Evolutionary conservation across 2,888 invertebrate genomes (phyloP), one percentile per base, ranked within the genome.

Genomic region (Yponomeuta evonymella): DNA sequence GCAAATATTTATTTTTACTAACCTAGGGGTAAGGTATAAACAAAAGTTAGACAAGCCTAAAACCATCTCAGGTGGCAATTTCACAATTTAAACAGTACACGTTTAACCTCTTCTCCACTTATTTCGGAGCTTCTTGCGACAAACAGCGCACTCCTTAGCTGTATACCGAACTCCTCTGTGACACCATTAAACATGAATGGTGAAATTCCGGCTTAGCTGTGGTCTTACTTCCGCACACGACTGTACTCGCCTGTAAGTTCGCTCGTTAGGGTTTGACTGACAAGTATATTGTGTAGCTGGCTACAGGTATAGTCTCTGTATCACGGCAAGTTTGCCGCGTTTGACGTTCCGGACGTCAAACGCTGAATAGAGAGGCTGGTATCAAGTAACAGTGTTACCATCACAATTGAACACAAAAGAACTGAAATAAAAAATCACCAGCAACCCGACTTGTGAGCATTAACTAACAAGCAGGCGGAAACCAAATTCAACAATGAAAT

Each of bases 231-330:
- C 15, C 1, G 15, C 15, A 12, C 51, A 12, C 15, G 51, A 58
- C 51, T 15, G 51, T 58, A 58, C 51, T 58, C 15, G 15, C 51
- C 51, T 15, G 51, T 58, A 58, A 58, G 15, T 58, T 58, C 51
- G 51, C 51, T 77, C 76, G 76, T 77, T 77, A 78, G 75, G 71
- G 67, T 48, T 36, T 71, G 72, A 74, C 73, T 74, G 74, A 73
- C 76, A 75, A 73, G 71, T 71, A 64, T 29, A 64, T 30, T 23
- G 64, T 64, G 29, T 1, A 23, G 29, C 29, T 62, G 4, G 64
- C 29, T 64, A 2, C 15, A 58, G 51, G 51, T 15, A 10, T 15
- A 58, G 12, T 58, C 15, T 3, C 51, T 8, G 12, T 12, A 12
- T 12, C 51, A 51, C 51, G 51, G 4, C 15, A 15, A 58, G 51